phyloP scores from a whole-genome alignment of 2,113 vertebrate genomes.

The Channa maculata region DNA sequence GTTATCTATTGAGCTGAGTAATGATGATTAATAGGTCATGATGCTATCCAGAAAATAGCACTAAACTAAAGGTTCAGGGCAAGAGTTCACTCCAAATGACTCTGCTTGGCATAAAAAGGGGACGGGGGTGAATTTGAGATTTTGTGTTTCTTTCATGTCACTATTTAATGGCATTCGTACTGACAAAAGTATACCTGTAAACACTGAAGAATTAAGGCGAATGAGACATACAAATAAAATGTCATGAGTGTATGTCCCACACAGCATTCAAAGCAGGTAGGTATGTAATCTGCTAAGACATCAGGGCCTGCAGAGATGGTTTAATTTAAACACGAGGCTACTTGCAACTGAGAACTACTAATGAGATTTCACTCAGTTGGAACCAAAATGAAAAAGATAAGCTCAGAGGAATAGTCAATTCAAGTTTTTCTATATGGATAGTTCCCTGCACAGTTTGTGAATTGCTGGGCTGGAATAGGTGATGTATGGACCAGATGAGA shows the following conservation, averaged over 20 bases:
- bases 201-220: neutral
- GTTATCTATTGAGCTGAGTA: slow-evolving; percentile 30
- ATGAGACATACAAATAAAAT: slow-evolving; percentile 3
- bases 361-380: slow-evolving; percentile 67
- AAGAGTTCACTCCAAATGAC: slow-evolving; percentile 22
- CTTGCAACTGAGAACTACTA: slow-evolving; percentile 47
- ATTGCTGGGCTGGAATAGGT: slow-evolving; percentile 53
- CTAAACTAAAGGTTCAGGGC: slow-evolving; percentile 21
- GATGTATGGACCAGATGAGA: slow-evolving; percentile 68
- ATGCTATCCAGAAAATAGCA: slow-evolving; percentile 36
- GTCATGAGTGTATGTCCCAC: neutral
- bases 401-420: slow-evolving; percentile 57
- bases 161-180: neutral
- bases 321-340: slow-evolving; percentile 60
- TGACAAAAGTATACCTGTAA: neutral
- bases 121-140: neutral
- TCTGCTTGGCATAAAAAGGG: neutral
- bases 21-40: slow-evolving; percentile 54
- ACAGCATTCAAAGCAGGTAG: slow-evolving; percentile 21
- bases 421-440: slow-evolving; percentile 60
- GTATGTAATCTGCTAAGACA: slow-evolving; percentile 38
- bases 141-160: neutral
- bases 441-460: slow-evolving; percentile 55
- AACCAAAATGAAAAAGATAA: slow-evolving; percentile 71
- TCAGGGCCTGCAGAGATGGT: slow-evolving; percentile 44